These are phyloP conservation scores for Phalanger gymnotis DNA, from an alignment of 2,797 vertebrate species.

Conservation along the genomic window DNA sequence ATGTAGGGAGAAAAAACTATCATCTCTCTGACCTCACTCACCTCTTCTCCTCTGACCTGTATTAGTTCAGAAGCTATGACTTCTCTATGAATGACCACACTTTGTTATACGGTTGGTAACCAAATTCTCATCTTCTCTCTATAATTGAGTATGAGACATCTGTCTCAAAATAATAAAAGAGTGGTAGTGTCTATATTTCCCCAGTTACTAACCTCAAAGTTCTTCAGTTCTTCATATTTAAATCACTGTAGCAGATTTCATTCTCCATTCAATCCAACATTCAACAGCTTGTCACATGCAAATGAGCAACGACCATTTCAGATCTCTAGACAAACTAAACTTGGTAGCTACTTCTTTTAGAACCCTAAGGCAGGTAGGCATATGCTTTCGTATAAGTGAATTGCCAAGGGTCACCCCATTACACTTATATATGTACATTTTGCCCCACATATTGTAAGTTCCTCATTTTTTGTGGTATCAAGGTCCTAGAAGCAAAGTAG, in stretches of 20 bases:
- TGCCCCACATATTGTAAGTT: not conserved
- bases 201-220: not conserved
- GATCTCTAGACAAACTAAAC: not conserved
- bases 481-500: not conserved
- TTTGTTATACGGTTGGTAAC: not conserved
- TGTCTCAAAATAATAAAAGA: not conserved
- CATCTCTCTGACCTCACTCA: not conserved
- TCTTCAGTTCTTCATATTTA: not conserved
- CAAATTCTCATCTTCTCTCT: not conserved
- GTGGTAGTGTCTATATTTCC: not conserved
- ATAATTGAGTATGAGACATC: not conserved
- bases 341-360: not conserved
- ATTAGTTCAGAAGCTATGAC: not conserved
- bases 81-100: not conserved
- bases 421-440: not conserved
- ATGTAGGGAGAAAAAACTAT: not conserved
- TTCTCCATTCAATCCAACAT: not conserved
- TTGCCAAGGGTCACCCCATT: not conserved
- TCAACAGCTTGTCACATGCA: not conserved
- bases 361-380: not conserved
- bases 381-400: not conserved
- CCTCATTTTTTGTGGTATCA: not conserved
- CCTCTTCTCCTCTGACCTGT: not conserved
- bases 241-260: not conserved
- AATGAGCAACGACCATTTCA: not conserved